A percentile compares a stretch with the other conserved stretches of the same genome.
Conservation (phyloP, 2,797 vertebrate genomes). For the Poeciliopsis presidionis region DNA sequence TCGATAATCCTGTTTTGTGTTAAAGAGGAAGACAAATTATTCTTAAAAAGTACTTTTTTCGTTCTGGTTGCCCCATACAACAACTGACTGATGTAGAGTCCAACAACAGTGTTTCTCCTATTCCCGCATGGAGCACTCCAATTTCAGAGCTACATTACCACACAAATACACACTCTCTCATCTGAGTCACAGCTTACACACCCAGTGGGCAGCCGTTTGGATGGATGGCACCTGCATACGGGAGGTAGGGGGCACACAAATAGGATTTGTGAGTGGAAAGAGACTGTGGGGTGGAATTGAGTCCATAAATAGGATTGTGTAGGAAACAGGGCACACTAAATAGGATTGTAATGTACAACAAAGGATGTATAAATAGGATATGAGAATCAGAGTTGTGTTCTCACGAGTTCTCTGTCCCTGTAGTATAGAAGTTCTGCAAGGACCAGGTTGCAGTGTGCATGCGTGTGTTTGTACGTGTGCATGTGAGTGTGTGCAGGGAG, state of each 20-base stretch:
- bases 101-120: slow-evolving; percentile 53
- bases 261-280: slow-evolving; percentile 70
- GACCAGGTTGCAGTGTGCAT: slow-evolving; percentile 36
- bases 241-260: slow-evolving; percentile 76
- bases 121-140: slow-evolving; percentile 65
- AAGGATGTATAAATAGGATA: slow-evolving; percentile 80
- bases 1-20: slow-evolving; percentile 14
- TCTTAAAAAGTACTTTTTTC: slow-evolving; percentile 10
- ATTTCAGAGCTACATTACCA: slow-evolving; percentile 73
- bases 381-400: slow-evolving; percentile 76
- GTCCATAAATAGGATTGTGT: slow-evolving; percentile 79
- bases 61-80: slow-evolving; percentile 26
- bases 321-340: slow-evolving; percentile 76
- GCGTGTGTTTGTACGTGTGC: neutral
- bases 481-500: slow-evolving; percentile 50
- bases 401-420: slow-evolving; percentile 72
- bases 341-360: slow-evolving; percentile 81
- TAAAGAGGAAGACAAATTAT: slow-evolving; percentile 23
- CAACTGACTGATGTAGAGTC: slow-evolving; percentile 55
- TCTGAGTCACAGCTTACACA: slow-evolving; percentile 59
- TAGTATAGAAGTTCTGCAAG: slow-evolving; percentile 63
- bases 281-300: slow-evolving; percentile 51
- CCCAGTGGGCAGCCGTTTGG: slow-evolving; percentile 65
- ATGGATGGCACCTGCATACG: slow-evolving; percentile 78
- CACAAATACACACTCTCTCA: slow-evolving; percentile 53